Percentiles rank a stretch among this genome's conserved stretches.
Evolutionary conservation across 2,113 vertebrate genomes (phyloP).

Genomic region (Hippolais icterina): DNA sequence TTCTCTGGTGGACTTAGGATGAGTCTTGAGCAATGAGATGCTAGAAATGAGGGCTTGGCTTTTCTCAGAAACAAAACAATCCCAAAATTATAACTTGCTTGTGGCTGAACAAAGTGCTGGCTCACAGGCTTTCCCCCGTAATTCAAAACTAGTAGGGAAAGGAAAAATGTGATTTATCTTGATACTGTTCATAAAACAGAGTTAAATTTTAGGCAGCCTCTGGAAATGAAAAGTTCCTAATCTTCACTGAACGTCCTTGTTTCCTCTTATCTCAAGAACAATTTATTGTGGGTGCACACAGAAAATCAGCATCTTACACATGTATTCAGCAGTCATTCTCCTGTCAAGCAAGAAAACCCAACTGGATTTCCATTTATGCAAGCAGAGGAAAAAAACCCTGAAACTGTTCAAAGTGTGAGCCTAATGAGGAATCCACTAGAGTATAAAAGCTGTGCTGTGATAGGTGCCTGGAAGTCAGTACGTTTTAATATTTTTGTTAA

Average conservation of each 20-base stretch:
- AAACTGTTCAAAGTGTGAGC: background rate
- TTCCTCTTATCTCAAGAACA: background rate
- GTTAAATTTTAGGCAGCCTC: background rate
- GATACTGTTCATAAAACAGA: background rate
- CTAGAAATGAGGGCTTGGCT: background rate
- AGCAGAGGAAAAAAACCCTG: rapidly evolving
- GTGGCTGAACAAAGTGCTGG: background rate
- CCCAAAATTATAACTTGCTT: background rate
- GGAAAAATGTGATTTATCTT: background rate
- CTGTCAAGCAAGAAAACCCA: background rate
- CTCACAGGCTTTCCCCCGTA: background rate
- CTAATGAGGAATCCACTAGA: background rate
- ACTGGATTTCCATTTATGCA: background rate
- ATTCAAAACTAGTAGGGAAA: background rate
- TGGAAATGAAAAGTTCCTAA: background rate
- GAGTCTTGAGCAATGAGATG: background rate
- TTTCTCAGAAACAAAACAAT: background rate
- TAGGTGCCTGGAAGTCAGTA: background rate
- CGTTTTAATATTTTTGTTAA: background rate
- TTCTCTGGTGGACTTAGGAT: background rate
- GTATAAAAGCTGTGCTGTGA: background rate
- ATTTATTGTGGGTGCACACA: background rate
- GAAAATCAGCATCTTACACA: background rate
- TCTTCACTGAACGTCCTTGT: background rate
- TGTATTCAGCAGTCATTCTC: background rate